A percentile compares a stretch with the other conserved stretches of the same genome.
Evolutionary conservation across 2,113 vertebrate species (phyloP).

Genomic region (Bothrops jararaca): DNA sequence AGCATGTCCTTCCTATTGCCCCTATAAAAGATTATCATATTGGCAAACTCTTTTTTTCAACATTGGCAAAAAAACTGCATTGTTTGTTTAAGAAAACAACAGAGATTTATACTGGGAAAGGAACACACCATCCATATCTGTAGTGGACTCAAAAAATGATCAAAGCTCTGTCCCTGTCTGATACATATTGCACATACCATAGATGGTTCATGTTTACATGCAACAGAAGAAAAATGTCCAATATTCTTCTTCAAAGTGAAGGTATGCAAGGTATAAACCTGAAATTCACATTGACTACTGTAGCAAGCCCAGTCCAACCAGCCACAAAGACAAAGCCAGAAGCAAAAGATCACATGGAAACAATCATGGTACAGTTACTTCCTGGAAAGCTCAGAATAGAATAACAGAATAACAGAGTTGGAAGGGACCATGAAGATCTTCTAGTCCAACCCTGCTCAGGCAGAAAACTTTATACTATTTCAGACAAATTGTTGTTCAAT

Average conservation of each 20-base stretch:
- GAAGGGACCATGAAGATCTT: not conserved
- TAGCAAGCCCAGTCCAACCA: not conserved
- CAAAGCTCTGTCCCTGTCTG: too few relatives aligned
- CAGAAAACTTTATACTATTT: not conserved
- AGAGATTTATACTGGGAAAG: too few relatives aligned
- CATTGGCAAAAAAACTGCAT: too few relatives aligned
- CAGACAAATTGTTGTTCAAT: not conserved
- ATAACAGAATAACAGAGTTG: not conserved
- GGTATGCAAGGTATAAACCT: not conserved
- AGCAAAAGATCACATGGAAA: not conserved
- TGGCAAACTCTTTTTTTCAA: too few relatives aligned
- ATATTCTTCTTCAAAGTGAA: not conserved
- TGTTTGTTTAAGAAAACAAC: too few relatives aligned
- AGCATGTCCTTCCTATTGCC: too few relatives aligned
- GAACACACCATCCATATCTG: too few relatives aligned
- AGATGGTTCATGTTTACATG: not conserved
- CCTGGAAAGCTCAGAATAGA: not conserved
- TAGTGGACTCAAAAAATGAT: too few relatives aligned
- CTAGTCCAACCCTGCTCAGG: not conserved
- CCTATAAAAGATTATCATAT: too few relatives aligned
- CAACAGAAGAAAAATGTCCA: not conserved
- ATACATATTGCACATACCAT: too few relatives aligned
- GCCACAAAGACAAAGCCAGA: not conserved
- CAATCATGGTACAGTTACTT: not conserved
- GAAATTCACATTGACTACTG: not conserved